Conservation (phyloP, 2,113 vertebrate genomes). For the Antechinus flavipes region DNA sequence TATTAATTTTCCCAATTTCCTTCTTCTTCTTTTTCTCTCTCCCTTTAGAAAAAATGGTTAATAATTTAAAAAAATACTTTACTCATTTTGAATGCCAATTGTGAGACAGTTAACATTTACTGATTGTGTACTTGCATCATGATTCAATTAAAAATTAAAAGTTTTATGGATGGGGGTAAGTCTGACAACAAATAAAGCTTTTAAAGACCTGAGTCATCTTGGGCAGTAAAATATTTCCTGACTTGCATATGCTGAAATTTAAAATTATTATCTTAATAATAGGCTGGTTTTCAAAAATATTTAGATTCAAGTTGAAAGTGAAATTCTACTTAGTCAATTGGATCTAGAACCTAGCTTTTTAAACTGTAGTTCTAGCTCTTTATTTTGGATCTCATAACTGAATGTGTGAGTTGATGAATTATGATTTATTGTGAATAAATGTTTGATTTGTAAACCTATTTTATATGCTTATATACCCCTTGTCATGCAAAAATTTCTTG, state of each 20-base stretch:
- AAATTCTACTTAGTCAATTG: neutral
- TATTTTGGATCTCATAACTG: too few species aligned
- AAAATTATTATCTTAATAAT: neutral
- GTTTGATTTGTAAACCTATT: too few species aligned
- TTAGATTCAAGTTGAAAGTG: neutral
- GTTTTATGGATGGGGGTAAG: slow-evolving; percentile 5
- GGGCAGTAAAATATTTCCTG: slow-evolving; percentile 11
- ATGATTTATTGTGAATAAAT: too few species aligned
- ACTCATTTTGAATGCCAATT: slow-evolving; percentile 34
- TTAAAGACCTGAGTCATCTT: slow-evolving; percentile 12
- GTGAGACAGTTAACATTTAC: slow-evolving; percentile 24
- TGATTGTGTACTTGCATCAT: slow-evolving; percentile 1
- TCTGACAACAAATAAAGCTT: slow-evolving; percentile 30
- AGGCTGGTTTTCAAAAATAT: neutral
- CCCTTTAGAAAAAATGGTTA: neutral
- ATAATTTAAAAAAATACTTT: neutral
- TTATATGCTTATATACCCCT: too few species aligned
- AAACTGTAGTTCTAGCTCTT: too few species aligned
- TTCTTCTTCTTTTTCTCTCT: neutral
- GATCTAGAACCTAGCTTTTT: neutral
- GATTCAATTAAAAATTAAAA: slow-evolving; percentile 27
- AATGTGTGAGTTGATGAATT: too few species aligned
- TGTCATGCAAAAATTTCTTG: too few species aligned
- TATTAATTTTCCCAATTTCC: slow-evolving; percentile 2
- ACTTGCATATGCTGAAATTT: neutral